A percentile compares a stretch with the other conserved stretches of the same genome.
phyloP scores from a whole-genome alignment of 2,888 invertebrate genomes.

The Brenthis hecate region DNA sequence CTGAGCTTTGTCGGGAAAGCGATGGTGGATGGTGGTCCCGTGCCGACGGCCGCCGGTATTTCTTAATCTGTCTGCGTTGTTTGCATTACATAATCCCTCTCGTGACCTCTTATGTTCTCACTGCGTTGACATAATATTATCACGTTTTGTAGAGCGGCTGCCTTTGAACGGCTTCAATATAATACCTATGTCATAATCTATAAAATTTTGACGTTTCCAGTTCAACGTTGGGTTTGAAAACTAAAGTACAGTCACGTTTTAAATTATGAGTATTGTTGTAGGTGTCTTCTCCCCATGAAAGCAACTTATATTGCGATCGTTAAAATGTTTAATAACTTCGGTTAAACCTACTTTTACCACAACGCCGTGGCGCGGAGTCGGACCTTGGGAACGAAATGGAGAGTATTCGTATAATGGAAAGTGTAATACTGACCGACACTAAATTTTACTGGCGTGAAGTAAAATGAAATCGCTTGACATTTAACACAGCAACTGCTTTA shows the following conservation, averaged over 20 bases:
- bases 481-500: background rate
- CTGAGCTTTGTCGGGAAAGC: no score
- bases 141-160: slow-evolving; percentile 6
- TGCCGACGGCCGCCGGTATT: background rate
- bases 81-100: slow-evolving; percentile 19
- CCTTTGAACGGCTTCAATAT: background rate
- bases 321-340: no score
- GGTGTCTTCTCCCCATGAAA: no score
- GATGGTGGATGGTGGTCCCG: background rate
- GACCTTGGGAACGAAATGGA: no score
- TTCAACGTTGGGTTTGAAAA: no score
- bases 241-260: no score
- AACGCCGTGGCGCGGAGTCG: no score
- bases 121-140: slow-evolving; percentile 18
- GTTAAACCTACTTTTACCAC: no score
- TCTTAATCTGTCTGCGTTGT: background rate
- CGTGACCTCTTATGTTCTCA: slow-evolving; percentile 17
- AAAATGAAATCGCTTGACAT: background rate
- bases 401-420: slow-evolving; percentile 4
- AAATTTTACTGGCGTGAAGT: background rate
- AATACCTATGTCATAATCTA: background rate
- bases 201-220: no score
- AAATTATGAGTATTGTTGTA: no score
- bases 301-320: no score
- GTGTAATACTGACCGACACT: background rate